Conservation (phyloP, 2,113 vertebrate species). For the Arvicanthis niloticus region DNA sequence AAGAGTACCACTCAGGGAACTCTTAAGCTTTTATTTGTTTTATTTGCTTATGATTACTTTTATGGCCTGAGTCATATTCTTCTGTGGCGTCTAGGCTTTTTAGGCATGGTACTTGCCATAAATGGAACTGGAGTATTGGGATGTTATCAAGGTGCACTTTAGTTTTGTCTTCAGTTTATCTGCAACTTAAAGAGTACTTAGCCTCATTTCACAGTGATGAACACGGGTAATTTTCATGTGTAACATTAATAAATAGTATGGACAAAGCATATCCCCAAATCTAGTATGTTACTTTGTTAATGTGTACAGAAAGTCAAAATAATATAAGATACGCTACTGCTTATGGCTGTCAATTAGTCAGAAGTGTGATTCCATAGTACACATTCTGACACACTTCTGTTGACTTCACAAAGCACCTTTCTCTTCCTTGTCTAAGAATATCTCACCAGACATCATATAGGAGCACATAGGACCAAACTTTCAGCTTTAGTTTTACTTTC, state of each 20-base stretch:
- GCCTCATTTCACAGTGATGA: not conserved
- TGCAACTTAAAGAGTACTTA: not conserved
- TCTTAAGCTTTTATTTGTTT: slow-evolving; percentile 8
- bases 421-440: not conserved
- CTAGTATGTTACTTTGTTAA: not conserved
- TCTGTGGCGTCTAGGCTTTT: slow-evolving; percentile 10
- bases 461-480: not conserved
- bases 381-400: not conserved
- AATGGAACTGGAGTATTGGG: not conserved
- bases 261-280: slow-evolving; percentile 17
- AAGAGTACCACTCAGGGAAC: not conserved
- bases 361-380: not conserved
- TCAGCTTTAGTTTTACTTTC: not conserved
- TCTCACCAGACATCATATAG: not conserved
- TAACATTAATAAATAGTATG: not conserved
- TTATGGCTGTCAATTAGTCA: not conserved
- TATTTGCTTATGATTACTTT: not conserved
- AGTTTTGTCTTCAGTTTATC: not conserved
- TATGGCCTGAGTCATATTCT: not conserved
- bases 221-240: not conserved
- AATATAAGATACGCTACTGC: not conserved
- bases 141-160: not conserved
- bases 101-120: not conserved
- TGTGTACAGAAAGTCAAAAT: not conserved
- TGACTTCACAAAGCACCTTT: not conserved